A percentile compares a stretch with the other conserved stretches of the same genome.
These are phyloP conservation scores for Cephus spinipes DNA, from an alignment of 2,888 invertebrate species.

Conservation along the genomic window DNA sequence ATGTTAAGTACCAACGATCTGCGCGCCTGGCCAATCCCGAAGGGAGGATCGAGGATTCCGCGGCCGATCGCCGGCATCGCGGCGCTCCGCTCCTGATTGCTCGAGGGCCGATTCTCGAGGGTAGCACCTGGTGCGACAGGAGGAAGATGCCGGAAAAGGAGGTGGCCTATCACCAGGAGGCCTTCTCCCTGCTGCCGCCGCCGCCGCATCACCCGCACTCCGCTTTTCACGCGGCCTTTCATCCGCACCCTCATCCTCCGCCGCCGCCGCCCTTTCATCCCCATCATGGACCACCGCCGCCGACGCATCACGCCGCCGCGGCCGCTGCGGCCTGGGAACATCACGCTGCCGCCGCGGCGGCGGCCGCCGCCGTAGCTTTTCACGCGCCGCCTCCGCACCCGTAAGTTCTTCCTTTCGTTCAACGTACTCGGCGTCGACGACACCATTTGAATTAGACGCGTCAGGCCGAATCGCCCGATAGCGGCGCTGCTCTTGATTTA, in stretches of 20 bases:
- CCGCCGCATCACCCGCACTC: constrained; percentile 62
- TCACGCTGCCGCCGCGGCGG: constrained; percentile 74
- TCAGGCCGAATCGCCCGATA: no score
- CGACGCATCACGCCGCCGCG: constrained; percentile 67
- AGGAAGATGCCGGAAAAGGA: constrained; percentile 72
- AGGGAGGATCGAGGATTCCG: background rate
- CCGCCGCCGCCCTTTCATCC: constrained; percentile 70
- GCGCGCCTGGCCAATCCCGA: background rate
- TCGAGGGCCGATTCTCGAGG: background rate
- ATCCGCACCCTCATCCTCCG: constrained; percentile 68
- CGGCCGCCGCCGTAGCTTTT: constrained; percentile 72
- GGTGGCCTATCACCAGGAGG: constrained; percentile 71
- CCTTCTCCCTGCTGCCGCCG: constrained; percentile 65
- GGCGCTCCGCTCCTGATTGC: constrained; percentile 8
- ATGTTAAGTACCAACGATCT: background rate
- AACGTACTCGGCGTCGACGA: no score
- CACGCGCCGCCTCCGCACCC: constrained; percentile 65
- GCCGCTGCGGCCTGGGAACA: constrained; percentile 72
- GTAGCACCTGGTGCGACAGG: background rate
- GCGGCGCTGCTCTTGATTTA: no score
- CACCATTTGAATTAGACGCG: no score
- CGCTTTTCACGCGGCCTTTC: constrained; percentile 62
- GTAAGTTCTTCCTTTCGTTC: constrained; percentile 47
- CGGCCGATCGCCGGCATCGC: background rate
- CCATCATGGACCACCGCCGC: constrained; percentile 57